Evolutionary conservation across 2,113 vertebrate genomes (phyloP).

Genomic region (Ochotona princeps): DNA sequence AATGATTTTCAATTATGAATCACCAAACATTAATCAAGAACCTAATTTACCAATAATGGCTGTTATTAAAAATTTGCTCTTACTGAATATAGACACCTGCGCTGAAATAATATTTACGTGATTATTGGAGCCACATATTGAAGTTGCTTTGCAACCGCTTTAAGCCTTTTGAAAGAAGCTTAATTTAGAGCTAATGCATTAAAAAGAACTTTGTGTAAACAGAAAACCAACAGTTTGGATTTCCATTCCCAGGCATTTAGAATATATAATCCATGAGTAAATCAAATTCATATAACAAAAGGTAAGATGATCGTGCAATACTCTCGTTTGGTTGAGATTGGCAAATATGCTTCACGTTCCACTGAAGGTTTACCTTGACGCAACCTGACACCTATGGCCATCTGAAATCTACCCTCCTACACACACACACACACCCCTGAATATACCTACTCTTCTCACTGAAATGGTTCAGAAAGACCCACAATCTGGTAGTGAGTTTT

Average conservation of each 20-base stretch:
- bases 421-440: not conserved
- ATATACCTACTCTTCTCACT: not conserved
- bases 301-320: conserved; percentile 12
- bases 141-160: conserved; percentile 53
- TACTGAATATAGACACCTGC: conserved; percentile 80
- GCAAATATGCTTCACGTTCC: not conserved
- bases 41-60: conserved; percentile 68
- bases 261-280: not conserved
- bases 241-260: not conserved
- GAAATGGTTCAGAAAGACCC: conserved; percentile 20
- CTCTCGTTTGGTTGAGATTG: conserved; percentile 21
- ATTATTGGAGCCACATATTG: conserved; percentile 42
- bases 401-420: not conserved
- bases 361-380: conserved; percentile 58
- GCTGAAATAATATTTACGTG: conserved; percentile 66
- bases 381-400: conserved; percentile 59
- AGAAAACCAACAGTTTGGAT: conserved; percentile 43
- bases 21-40: conserved; percentile 59
- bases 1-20: conserved; percentile 63
- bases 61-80: conserved; percentile 66
- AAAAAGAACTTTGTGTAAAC: conserved; percentile 60
- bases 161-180: conserved; percentile 43
- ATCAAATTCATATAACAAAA: conserved; percentile 4
- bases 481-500: conserved; percentile 21
- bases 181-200: conserved; percentile 47